A percentile compares a stretch with the other conserved stretches of the same genome.
Conservation (phyloP, 2,888 invertebrate genomes). For the Macrosiphum euphorbiae region DNA sequence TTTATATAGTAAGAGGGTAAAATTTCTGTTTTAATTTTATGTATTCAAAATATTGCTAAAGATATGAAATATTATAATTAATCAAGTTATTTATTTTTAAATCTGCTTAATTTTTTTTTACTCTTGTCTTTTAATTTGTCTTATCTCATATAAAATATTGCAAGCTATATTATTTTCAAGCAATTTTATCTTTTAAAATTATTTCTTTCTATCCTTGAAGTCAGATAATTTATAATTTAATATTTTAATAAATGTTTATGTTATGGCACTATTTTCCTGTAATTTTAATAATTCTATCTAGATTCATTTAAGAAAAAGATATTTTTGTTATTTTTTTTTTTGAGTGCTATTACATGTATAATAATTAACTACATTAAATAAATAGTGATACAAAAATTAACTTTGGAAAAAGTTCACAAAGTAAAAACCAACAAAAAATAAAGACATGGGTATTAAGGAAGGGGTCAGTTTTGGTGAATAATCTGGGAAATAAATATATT, state of each 20-base stretch:
- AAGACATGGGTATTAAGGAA: neutral
- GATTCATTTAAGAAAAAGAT: neutral
- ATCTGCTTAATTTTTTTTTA: neutral
- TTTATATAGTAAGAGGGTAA: neutral
- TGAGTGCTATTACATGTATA: neutral
- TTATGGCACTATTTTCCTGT: neutral
- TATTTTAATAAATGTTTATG: neutral
- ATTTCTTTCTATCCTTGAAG: neutral
- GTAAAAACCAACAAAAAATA: neutral
- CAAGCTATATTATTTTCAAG: neutral
- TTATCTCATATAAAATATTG: neutral
- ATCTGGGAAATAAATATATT: neutral
- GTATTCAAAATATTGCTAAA: neutral
- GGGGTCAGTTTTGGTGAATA: neutral
- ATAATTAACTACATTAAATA: slow-evolving; percentile 5
- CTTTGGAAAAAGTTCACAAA: neutral
- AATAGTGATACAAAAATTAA: neutral
- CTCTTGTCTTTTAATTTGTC: neutral
- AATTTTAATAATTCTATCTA: neutral
- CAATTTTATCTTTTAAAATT: neutral
- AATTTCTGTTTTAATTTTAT: neutral
- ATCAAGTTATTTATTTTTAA: neutral
- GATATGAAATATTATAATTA: neutral
- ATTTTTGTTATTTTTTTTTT: neutral
- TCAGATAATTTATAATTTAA: neutral